Base-by-base conservation (phyloP, 2,113 vertebrate genomes). In the Psephotus haematonotus region DNA sequence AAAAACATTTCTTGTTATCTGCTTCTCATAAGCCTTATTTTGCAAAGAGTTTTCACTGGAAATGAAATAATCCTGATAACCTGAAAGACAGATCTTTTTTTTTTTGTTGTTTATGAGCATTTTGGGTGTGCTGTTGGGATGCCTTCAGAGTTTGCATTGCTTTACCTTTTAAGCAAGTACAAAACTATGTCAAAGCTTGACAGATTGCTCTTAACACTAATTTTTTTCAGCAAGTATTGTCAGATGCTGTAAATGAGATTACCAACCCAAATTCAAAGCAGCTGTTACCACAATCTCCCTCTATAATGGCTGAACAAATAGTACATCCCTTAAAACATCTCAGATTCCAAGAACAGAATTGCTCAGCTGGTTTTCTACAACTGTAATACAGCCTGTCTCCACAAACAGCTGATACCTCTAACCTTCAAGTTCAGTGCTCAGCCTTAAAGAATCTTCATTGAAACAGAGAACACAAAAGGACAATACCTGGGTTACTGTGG, bases 401-500 rank as follows among this genome's bases (percentile, higher is more conserved):
- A 63, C 0, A 2, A 74, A 27, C n/a, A 67, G 53, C 63, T 65
- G 29, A 31, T 5, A 1, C 18, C 49, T 24, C 29, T 76, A 83
- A 3, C 5, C 1, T 8, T 4, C 43, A 37, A 23, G 33, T 25
- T 68, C 68, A 62, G 35, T 11, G 71, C 14, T 90, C 39, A 39
- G 0, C 1, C 0, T 24, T 11, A 59, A 49, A 67, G 53, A n/a
- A 52, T 10, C 44, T 39, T 8, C 44, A 17, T 17, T 29, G 46
- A 62, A 74, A 89, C 0, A 1, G 11, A 50, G 23, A 53, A 70
- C 11, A 23, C 37, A 17, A 37, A 70, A 22, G 50, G 47, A 65
- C 2, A 2, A 22, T 0, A 2, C 14, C 50, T 31, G n/a, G 13
- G 49, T 46, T 7, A 31, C 2, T 8, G 1, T 0, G 3, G 20